These are phyloP conservation scores for Phylloscopus trochiloides DNA, from an alignment of 2,113 vertebrate genomes.

Conservation along the genomic window DNA sequence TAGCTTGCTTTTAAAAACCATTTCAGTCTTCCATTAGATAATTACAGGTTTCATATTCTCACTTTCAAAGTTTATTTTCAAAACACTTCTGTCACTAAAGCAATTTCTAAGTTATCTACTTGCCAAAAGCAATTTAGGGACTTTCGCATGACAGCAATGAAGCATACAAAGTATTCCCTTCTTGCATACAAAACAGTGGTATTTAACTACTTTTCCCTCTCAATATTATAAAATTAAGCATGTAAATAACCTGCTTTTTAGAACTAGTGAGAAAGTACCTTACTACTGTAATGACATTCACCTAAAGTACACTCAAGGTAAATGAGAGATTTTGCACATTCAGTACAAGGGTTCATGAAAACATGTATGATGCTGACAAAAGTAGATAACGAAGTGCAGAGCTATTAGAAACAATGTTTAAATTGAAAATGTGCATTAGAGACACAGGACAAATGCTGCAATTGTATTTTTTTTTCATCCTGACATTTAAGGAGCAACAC, in stretches of 20 bases:
- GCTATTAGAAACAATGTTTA: not conserved
- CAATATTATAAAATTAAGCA: not conserved
- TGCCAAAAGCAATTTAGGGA: constrained; percentile 31
- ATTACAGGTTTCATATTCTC: constrained; percentile 4
- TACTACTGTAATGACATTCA: not conserved
- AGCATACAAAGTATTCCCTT: not conserved
- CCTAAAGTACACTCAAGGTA: not conserved
- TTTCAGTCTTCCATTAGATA: constrained; percentile 1
- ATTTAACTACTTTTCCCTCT: not conserved
- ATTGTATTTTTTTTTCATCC: not conserved
- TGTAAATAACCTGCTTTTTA: not conserved
- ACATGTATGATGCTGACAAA: not conserved
- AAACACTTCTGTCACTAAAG: constrained; percentile 35
- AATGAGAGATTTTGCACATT: not conserved
- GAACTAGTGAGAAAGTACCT: not conserved
- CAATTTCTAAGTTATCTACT: constrained; percentile 5
- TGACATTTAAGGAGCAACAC: not conserved
- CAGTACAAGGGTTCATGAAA: not conserved
- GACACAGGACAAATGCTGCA: not conserved
- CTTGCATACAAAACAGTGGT: not conserved
- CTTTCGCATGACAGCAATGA: not conserved
- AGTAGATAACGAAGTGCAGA: not conserved
- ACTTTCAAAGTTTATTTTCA: constrained; percentile 43
- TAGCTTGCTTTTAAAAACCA: not conserved
- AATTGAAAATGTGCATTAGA: not conserved